Conservation (phyloP, 1,140 invertebrate genomes). For the Triops longicaudatus region DNA sequence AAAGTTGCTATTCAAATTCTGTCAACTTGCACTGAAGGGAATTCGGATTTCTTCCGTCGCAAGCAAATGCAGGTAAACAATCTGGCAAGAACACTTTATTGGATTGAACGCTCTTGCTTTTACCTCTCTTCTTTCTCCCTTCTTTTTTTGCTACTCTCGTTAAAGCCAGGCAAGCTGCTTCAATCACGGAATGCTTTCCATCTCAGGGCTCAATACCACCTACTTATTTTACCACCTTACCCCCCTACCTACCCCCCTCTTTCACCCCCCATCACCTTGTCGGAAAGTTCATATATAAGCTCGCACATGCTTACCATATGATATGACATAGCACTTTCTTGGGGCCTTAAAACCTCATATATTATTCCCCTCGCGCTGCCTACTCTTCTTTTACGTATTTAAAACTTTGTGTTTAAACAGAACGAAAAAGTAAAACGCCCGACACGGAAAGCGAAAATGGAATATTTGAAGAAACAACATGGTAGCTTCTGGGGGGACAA, state of each 20-base stretch:
- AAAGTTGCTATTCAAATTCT: conserved; percentile 6
- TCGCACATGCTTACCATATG: not conserved
- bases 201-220: not conserved
- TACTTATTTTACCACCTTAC: too few relatives aligned
- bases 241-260: too few relatives aligned
- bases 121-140: not conserved
- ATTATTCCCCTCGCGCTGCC: not conserved
- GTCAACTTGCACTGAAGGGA: not conserved
- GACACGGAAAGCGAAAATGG: too few relatives aligned
- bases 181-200: conserved; percentile 13
- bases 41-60: not conserved
- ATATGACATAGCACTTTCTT: conserved; percentile 15
- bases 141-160: not conserved
- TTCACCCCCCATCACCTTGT: not conserved
- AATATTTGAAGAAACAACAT: too few relatives aligned
- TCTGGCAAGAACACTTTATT: conserved; percentile 15
- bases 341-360: conserved; percentile 8
- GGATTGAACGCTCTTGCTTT: not conserved
- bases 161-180: conserved; percentile 14
- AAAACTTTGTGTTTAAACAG: not conserved
- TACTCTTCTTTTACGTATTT: not conserved
- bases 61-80: conserved; percentile 12
- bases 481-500: too few relatives aligned
- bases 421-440: not conserved
- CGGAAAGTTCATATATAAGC: not conserved